Evolutionary conservation across 2,113 vertebrate species (phyloP), one percentile per base, ranked within the genome.

Genomic region (Elachura formosa): DNA sequence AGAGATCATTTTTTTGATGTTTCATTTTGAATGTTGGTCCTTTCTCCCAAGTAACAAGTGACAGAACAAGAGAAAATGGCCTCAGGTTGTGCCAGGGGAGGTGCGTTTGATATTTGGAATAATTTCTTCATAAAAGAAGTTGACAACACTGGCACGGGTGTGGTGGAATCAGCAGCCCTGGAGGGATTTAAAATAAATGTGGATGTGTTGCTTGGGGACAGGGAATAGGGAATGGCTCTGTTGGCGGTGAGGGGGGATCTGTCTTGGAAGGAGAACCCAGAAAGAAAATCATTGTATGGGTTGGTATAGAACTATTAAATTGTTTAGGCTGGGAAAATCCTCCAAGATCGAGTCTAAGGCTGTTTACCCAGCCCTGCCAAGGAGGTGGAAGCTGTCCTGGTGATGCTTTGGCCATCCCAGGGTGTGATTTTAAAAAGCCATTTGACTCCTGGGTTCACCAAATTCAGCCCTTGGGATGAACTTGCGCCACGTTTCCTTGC

Each of bases 171-270:
- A 67, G n/a, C 24, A 67, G 0, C 6, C 45, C 24, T 29, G 52
- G 16, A 58, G 43, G 43, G 26, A 56, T 43, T 24, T 56, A 24
- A 28, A 49, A 43, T 41, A 55, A 36, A 9, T 31, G 34, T 22
- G 40, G 55, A 34, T 26, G 31, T 36, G 58, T 18, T 64, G 36
- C 12, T 0, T 56, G 43, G 58, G 33, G 59, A 33, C 19, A 64
- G 45, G 43, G 43, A 36, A 28, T 13, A 34, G 34, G 56, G 49
- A 64, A 21, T 10, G 28, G 26, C 31, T 91, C 67, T 36, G 12
- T 3, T 1, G 5, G 41, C 56, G 58, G 80, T 0, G 0, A 48
- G 9, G 8, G n/a, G n/a, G 51, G 51, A 54, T 48, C 74, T 77
- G 21, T 36, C 26, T 25, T 0, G 3, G 66, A 26, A 75, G 28